These are phyloP conservation scores for Rhyacophila brunnea DNA, from an alignment of 1,140 invertebrate genomes.

Conservation along the genomic window DNA sequence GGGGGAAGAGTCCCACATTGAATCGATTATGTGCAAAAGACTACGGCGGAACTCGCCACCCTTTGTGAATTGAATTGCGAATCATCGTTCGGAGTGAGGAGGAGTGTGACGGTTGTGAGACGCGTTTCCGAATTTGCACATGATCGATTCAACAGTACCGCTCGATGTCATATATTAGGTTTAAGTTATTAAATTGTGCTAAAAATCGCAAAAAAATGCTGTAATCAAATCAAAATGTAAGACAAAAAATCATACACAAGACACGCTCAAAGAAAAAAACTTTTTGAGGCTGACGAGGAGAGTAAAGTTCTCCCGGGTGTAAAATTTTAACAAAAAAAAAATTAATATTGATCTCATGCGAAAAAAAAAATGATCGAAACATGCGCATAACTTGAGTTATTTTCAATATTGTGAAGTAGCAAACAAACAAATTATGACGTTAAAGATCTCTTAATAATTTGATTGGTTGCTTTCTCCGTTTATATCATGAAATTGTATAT, in stretches of 20 bases:
- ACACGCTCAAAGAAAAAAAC: slow-evolving; percentile 1
- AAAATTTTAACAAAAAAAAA: neutral
- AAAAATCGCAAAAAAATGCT: slow-evolving; percentile 16
- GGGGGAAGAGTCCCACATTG: slow-evolving; percentile 57
- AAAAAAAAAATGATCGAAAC: neutral
- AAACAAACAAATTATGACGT: no score
- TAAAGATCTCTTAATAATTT: neutral
- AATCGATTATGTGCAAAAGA: slow-evolving; percentile 60
- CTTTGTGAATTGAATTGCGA: slow-evolving; percentile 29
- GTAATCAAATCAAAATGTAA: slow-evolving; percentile 30
- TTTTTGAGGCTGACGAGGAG: no score
- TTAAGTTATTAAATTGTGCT: slow-evolving; percentile 27
- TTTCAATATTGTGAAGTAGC: no score
- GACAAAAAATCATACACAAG: slow-evolving; percentile 12
- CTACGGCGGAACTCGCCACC: slow-evolving; percentile 58
- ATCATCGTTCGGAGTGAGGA: slow-evolving; percentile 20
- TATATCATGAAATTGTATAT: slow-evolving; percentile 11
- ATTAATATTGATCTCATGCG: neutral
- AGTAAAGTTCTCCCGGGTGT: neutral
- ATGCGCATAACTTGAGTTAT: no score
- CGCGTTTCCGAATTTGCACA: slow-evolving; percentile 30
- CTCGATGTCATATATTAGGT: slow-evolving; percentile 35
- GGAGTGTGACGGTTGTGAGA: slow-evolving; percentile 10
- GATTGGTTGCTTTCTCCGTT: slow-evolving; percentile 23
- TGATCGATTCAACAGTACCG: slow-evolving; percentile 35